Evolutionary conservation across 2,113 vertebrate species (phyloP).

Genomic region (Crotalus viridis): DNA sequence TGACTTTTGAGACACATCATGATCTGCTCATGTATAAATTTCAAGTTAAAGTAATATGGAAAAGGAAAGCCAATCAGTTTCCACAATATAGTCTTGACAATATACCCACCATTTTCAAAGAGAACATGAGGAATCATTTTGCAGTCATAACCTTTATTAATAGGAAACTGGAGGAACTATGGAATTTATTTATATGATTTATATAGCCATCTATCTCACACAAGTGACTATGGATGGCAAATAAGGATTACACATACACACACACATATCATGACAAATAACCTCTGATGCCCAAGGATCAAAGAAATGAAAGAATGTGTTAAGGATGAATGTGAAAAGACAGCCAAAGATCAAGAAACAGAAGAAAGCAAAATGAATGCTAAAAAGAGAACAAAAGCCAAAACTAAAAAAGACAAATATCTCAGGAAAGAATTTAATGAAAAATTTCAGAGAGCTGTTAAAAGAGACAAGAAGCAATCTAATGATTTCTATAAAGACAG

Average conservation of each 20-base stretch:
- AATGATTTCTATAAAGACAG: background rate
- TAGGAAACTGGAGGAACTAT: background rate
- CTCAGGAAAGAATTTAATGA: background rate
- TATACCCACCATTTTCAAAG: background rate
- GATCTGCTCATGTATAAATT: background rate
- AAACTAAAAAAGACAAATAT: background rate
- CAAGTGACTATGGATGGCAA: background rate
- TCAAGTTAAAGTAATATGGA: background rate
- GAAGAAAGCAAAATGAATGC: background rate
- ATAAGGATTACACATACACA: background rate
- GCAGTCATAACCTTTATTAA: background rate
- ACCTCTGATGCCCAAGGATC: background rate
- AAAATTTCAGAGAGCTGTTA: background rate
- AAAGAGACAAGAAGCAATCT: background rate
- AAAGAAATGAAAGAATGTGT: background rate
- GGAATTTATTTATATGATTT: background rate
- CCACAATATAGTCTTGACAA: background rate
- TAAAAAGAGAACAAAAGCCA: background rate
- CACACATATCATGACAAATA: background rate
- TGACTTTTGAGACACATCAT: background rate
- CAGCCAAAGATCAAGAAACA: background rate
- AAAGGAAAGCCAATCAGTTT: background rate
- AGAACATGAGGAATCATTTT: background rate
- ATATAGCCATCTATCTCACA: background rate
- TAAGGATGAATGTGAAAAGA: background rate